Evolutionary conservation across 2,797 vertebrate genomes (phyloP).

Genomic region (Salmo trutta): DNA sequence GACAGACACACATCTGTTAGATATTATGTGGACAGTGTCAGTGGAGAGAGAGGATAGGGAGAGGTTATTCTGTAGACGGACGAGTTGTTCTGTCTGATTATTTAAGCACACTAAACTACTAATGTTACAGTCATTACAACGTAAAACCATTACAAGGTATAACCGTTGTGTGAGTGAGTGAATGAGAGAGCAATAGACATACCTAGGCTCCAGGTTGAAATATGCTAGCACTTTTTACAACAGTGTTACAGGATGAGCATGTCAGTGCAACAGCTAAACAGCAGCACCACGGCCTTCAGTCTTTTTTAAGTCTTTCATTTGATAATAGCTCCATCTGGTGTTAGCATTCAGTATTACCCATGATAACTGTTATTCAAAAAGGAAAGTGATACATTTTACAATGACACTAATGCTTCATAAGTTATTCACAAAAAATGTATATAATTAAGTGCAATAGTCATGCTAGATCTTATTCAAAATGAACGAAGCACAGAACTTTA

Average conservation of each 20-base stretch:
- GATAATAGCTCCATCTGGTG: constrained; percentile 57
- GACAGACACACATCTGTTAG: background rate
- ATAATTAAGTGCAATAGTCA: background rate
- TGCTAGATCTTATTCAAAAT: background rate
- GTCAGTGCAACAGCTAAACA: background rate
- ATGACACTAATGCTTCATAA: too few species aligned
- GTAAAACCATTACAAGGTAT: background rate
- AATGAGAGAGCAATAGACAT: background rate
- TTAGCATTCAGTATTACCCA: constrained; percentile 9
- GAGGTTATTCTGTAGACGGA: background rate
- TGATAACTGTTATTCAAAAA: background rate
- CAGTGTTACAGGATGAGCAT: background rate
- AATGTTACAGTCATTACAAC: background rate
- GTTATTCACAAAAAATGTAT: background rate
- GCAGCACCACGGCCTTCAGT: background rate
- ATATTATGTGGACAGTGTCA: background rate
- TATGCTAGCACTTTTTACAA: background rate
- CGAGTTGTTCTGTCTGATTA: background rate
- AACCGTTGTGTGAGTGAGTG: too few species aligned
- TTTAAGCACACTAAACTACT: background rate
- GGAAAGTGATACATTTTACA: too few species aligned
- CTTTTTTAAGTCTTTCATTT: background rate
- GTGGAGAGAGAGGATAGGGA: background rate
- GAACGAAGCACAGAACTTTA: background rate
- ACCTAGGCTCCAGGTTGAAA: background rate